Evolutionary conservation across 2,113 vertebrate genomes (phyloP), one percentile per base, ranked within the genome.

Genomic region (Takifugu bimaculatus): DNA sequence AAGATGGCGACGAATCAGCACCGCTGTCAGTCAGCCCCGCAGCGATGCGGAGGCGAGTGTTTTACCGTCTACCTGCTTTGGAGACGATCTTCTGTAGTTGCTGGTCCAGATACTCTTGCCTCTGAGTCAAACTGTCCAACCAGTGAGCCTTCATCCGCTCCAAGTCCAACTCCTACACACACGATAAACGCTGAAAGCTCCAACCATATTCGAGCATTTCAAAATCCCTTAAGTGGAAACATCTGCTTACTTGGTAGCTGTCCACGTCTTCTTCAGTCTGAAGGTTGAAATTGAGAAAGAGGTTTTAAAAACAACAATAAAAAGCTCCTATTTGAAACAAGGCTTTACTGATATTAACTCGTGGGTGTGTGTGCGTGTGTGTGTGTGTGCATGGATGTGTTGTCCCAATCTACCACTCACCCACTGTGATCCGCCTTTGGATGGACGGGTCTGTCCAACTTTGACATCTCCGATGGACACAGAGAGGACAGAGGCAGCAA

Each of bases 71-170:
- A 91, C 89, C 90, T 75, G 88, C 44, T 83, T 97, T 98, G 62
- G 88, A 90, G 65, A 94, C 93, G 0, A 96, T 90, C 66, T 93
- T 97, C 81, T 98, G 96, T 6, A 98, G 82, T 6, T 98, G 95
- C 59, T 96, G 93, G 75, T 98, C 96, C 3, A 98, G 89, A 69
- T 97, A 96, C 57, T 98, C 95, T 84, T 98, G 96, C 6, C 93
- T 93, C 79, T 96, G 96, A 0, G 94, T 96, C 57, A 98, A 87
- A 0, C 84, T 90, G 44, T 88, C 85, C 9, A 98, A 83, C 95
- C 96, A 98, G 67, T 97, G 95, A 54, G 90, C 81, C 69, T 94
- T 92, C 47, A 98, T 85, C 77, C 95, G 87, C 83, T 98, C 95
- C 87, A 98, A 81, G 81, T 98, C 95, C 20, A 91, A 88, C 53